Conservation (phyloP, 2,113 vertebrate species). For the Echinops telfairi region DNA sequence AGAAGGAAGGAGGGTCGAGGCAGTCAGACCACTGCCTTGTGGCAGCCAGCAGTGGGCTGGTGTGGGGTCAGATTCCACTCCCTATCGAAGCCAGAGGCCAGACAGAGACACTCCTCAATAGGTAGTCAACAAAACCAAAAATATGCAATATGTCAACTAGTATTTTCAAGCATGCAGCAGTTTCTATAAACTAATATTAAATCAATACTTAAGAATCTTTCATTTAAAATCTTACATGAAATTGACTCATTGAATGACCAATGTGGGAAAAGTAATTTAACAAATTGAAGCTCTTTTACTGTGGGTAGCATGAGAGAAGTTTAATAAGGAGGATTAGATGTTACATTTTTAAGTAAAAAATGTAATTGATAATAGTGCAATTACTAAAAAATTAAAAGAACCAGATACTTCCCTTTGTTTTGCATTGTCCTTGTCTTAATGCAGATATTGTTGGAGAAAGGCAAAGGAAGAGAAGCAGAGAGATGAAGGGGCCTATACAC, state of each 20-base stretch:
- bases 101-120: too few species aligned
- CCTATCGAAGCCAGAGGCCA: too few species aligned
- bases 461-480: neutral
- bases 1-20: too few species aligned
- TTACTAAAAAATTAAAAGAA: slow-evolving; percentile 35
- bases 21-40: too few species aligned
- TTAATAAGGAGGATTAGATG: slow-evolving; percentile 51
- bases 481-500: fast-evolving
- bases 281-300: slow-evolving; percentile 42
- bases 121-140: neutral
- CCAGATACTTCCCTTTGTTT: neutral
- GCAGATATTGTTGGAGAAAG: neutral
- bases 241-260: slow-evolving; percentile 14
- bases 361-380: slow-evolving; percentile 27
- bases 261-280: neutral
- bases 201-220: slow-evolving; percentile 1
- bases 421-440: neutral
- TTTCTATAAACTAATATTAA: slow-evolving; percentile 7
- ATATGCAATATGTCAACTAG: neutral
- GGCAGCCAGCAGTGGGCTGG: too few species aligned
- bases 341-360: neutral
- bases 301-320: neutral
- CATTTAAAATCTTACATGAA: slow-evolving; percentile 43
- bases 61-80: too few species aligned
- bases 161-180: slow-evolving; percentile 19